Evolutionary conservation across 1,140 invertebrate genomes (phyloP), one percentile per base, ranked within the genome.

Genomic region (Drosophila dunni): DNA sequence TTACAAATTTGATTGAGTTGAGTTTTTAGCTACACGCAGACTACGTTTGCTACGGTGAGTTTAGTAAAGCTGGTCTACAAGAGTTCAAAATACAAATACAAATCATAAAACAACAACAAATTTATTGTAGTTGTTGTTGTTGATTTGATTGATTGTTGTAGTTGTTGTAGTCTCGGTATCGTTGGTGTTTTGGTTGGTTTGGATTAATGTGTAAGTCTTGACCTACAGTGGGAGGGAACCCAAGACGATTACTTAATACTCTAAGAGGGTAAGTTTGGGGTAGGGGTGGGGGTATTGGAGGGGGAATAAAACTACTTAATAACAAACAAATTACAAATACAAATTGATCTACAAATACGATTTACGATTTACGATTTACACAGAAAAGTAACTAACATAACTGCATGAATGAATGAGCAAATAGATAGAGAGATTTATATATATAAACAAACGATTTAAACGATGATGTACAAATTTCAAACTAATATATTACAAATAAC

Each of bases 21-120:
- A 29, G 24, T 29, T 80, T 72, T 65, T 80, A 79, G 78, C 78
- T 81, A 81, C 78, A 79, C 71, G 78, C 78, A 80, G 56, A 75
- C 83, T 88, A 88, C 83, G 74, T 44, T 74, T 79, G 83, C 83
- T 89, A 88, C 83, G 64, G 83, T 88, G 83, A 84, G 85, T 88
- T 88, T 89, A 89, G 85, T 88, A 89, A 82, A 88, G 84, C 84
- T 88, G 80, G 62, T 50, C 83, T 88, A 88, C 83, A 70, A 51
- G 45, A 61, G 58, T 15, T 20, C 3, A 11, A 10, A 5, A 51
- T 68, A 70, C 70, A 79, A 69, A 38, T 40, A 36, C 40, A 48
- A 69, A 62, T 54, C 36, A 56, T 17, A 58, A 57, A 60, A 62
- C 58, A 62, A 78, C 67, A 65, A 68, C 51, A 75, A 65, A 66